Base-by-base conservation (phyloP, 2,113 vertebrate genomes). In the Phalacrocorax aristotelis region DNA sequence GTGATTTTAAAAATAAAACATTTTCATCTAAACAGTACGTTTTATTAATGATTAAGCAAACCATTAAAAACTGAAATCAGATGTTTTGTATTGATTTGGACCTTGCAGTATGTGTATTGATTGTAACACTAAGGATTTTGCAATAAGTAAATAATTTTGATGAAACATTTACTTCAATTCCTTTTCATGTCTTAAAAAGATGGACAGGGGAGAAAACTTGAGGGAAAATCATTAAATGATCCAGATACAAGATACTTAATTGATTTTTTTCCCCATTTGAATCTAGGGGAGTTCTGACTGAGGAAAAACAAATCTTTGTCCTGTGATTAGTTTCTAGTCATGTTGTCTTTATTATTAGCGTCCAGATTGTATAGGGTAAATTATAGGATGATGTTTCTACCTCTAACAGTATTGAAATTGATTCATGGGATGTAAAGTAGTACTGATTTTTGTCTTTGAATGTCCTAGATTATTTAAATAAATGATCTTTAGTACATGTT, bases 31-130 rank as follows among this genome's bases (percentile, higher is more conserved):
- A 68, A 93, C 78, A 91, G 95, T 55, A 62, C 8, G 51, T 97
- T 83, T 95, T 93, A 95, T 36, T 97, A 87, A 91, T 97, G n/a
- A 44, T 38, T 90, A 93, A 87, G 44, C 42, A 83, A 94, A 85
- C 51, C 30, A 60, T 52, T 68, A 17, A 89, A 78, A 84, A 94
- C 60, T 79, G 32, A 55, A 89, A 89, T 83, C 38, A 64, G 48
- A 21, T 74, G 21, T 34, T 97, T 85, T 81, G 6, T 74, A 70
- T 48, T 82, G 0, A 14, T 51, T 75, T 90, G 26, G 95, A 70
- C 29, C 13, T 48, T 68, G 74, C 77, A 55, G 26, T 70, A 80
- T 87, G 46, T 94, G 54, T 62, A 90, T 95, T 74, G 65, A 38
- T 83, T 92, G 48, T 75, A 61, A 81, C 66, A 80, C 21, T 81